phyloP scores from a whole-genome alignment of 2,113 vertebrate species.

The Mustela lutreola region DNA sequence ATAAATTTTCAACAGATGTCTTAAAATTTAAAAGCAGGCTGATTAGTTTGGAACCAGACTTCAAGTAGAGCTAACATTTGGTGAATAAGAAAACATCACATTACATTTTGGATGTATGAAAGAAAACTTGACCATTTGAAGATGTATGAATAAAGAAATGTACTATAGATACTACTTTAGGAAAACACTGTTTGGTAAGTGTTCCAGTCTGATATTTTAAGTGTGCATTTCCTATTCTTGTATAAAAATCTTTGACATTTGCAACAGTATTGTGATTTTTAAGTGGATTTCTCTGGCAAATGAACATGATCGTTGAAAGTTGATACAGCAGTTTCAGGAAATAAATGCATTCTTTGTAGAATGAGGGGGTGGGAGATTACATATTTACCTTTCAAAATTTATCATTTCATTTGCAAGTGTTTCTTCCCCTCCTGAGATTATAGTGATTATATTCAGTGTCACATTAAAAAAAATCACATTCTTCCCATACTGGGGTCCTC shows the following conservation, averaged over 20 bases:
- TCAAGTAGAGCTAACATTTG: slow-evolving; percentile 80
- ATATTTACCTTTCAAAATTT: slow-evolving; percentile 69
- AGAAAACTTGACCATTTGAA: slow-evolving; percentile 79
- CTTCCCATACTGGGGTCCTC: slow-evolving; percentile 48
- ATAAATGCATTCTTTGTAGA: slow-evolving; percentile 77
- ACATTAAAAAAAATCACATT: slow-evolving; percentile 56
- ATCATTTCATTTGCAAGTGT: slow-evolving; percentile 64
- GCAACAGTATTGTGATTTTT: slow-evolving; percentile 77
- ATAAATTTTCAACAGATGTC: slow-evolving; percentile 78
- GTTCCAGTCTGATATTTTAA: slow-evolving; percentile 74
- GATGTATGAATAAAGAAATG: slow-evolving; percentile 76
- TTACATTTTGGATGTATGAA: slow-evolving; percentile 78
- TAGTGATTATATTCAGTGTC: slow-evolving; percentile 64
- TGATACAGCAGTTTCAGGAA: slow-evolving; percentile 67
- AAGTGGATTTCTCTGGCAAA: slow-evolving; percentile 72
- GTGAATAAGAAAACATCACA: slow-evolving; percentile 75
- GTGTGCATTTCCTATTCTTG: slow-evolving; percentile 61
- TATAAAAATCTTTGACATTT: slow-evolving; percentile 80
- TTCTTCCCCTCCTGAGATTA: slow-evolving; percentile 64
- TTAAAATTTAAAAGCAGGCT: slow-evolving; percentile 81
- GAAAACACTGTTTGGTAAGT: slow-evolving; percentile 83
- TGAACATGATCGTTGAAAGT: slow-evolving; percentile 71
- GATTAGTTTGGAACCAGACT: slow-evolving; percentile 80
- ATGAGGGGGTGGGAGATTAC: slow-evolving; percentile 61
- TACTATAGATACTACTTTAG: slow-evolving; percentile 76